Base-by-base conservation (phyloP, 2,113 vertebrate species). In the Laticauda colubrina region DNA sequence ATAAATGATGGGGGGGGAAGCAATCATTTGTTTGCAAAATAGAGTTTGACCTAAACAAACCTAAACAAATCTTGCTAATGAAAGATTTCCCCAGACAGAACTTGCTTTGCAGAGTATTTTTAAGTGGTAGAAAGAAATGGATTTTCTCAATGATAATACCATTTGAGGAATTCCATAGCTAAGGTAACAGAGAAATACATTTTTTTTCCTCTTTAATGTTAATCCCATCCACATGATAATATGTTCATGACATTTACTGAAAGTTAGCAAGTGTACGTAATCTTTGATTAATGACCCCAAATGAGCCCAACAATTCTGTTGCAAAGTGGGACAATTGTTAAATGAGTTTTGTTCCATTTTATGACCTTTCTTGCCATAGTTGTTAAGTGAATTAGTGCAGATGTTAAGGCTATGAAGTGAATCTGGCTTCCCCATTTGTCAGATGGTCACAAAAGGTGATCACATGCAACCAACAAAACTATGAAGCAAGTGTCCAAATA, bases 11-110 rank as follows among this genome's bases (percentile, higher is more conserved):
- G 9, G 92, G 56, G 88, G 11, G 85, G 95, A 89, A 51, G 57
- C 88, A 51, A 20, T 0, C 1, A 21, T 92, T 95, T 94, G 91
- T 90, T 93, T 92, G 94, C 20, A 89, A 92, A 92, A 91, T 91
- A 95, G 81, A 93, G 93, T 96, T 94, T 94, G 91, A 89, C 89
- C 85, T 92, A 93, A 94, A 57, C 4, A 90, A 53, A 54, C 91
- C 34, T 39, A 39, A 39, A 39, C 34, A 39, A 39, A 39, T 39
- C 34, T 39, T 51, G 29, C 0, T 91, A 85, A 92, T 92, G 92
- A 95, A 92, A 93, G 51, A 51, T 29, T 91, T 48, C 26, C 21
- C 43, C 87, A 87, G 18, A 51, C 89, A 96, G 57, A 93, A 94
- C 87, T 87, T 95, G 94, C 93, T 94, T 92, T 93, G 90, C 21